A percentile compares a stretch with the other conserved stretches of the same genome.
Conservation (phyloP, 23 tunicate species). For the Aplidium turbinatum region DNA sequence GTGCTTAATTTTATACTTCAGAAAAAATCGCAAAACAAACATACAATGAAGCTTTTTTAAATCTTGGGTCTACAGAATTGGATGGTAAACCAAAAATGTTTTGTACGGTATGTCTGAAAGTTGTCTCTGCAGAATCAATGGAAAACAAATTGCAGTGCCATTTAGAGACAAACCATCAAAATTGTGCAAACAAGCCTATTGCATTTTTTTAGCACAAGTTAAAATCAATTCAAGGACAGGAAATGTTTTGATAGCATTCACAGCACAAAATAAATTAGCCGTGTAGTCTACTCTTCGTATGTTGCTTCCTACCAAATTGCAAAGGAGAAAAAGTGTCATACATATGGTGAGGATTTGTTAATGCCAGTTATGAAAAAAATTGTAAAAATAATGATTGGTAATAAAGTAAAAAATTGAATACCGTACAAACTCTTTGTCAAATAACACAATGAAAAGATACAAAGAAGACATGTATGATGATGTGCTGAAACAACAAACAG, state of each 20-base stretch:
- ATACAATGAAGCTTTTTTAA: slow-evolving; percentile 30
- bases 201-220: slow-evolving; percentile 44
- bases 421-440: slow-evolving; percentile 33
- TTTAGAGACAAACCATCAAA: slow-evolving; percentile 35
- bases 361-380: slow-evolving; percentile 33
- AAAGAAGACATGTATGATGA: slow-evolving; percentile 40
- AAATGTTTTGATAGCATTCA: slow-evolving; percentile 29
- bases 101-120: slow-evolving; percentile 27
- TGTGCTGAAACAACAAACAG: slow-evolving; percentile 28
- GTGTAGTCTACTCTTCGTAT: slow-evolving; percentile 37
- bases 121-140: slow-evolving; percentile 31
- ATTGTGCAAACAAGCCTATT: slow-evolving; percentile 30
- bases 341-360: slow-evolving; percentile 42
- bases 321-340: slow-evolving; percentile 38
- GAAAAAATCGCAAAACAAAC: slow-evolving; percentile 22
- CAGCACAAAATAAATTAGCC: slow-evolving; percentile 26
- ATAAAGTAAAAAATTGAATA: slow-evolving; percentile 44
- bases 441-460: slow-evolving; percentile 34
- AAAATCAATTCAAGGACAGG: slow-evolving; percentile 42
- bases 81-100: slow-evolving; percentile 45
- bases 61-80: slow-evolving; percentile 36
- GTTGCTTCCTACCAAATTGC: slow-evolving; percentile 43
- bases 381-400: slow-evolving; percentile 42
- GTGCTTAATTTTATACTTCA: slow-evolving; percentile 15
- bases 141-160: slow-evolving; percentile 38